Evolutionary conservation across 2,888 invertebrate genomes (phyloP), one percentile per base, ranked within the genome.

Genomic region (Drosophila silvestris): DNA sequence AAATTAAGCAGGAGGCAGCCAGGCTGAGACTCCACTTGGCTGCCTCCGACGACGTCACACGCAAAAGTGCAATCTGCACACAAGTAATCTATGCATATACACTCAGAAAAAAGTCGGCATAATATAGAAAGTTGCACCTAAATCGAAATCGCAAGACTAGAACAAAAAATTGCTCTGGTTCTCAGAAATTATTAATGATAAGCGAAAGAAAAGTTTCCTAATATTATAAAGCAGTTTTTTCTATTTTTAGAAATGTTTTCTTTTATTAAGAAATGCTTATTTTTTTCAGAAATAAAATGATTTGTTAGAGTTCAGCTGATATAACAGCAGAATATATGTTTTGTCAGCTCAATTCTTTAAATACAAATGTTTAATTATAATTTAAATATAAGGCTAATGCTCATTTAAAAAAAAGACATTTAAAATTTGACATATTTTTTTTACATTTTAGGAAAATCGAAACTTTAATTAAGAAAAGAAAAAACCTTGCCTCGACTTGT

Each of bases 51-150:
- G 47, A 41, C 71, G 66, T 62, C 84, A 70, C 82, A 84, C 82
- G 78, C 77, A 86, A 83, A 83, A 83, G 62, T 60, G 74, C 79
- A 84, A 84, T 87, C 85, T 77, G 74, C 56, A 54, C 47, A 71
- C 19, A 51, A 26, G 9, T 63, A 33, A 26, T 47, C 47, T 26
- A 16, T 26, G 26, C 47, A 5, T 9, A 5, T 47, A 47, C 47
- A 47, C 47, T 47, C 26, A 47, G 16, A 16, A 47, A 47, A 47
- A 47, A 16, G 2, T 1, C 22, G 19, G 3, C 7, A 1, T 16
- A 4, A 16, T 22, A 22, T 7, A 22, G 0, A 7, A 47, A 7
- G 3, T 14, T 22, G 6, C 12, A n/a, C 10, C n/a, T 3, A 41
- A n/a, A 41, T 10, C 0, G 10, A 39, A 39, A n/a, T 39, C 19